phyloP scores from a whole-genome alignment of 1,140 invertebrate genomes.

The Conus betulinus region DNA sequence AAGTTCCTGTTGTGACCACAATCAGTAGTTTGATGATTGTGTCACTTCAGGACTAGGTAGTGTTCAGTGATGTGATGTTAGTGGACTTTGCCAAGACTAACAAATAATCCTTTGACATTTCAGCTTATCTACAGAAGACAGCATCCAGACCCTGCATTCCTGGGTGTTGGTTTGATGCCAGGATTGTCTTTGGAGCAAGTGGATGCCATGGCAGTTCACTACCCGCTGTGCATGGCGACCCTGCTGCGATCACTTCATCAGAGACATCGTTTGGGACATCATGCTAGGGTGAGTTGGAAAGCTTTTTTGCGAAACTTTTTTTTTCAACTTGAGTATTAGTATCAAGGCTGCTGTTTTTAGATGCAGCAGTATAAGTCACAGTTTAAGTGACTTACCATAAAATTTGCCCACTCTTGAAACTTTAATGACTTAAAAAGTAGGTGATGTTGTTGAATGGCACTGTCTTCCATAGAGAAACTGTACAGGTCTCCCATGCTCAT shows the following conservation, averaged over 20 bases:
- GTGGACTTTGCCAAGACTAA: not conserved
- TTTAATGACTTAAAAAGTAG: too few relatives aligned
- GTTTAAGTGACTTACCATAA: too few relatives aligned
- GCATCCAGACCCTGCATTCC: not conserved
- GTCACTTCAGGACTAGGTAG: too few relatives aligned
- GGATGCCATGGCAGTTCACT: conserved; percentile 36
- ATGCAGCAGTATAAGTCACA: too few relatives aligned
- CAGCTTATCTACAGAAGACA: conserved; percentile 23
- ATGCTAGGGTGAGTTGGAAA: conserved; percentile 51
- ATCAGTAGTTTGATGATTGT: too few relatives aligned
- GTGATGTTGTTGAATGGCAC: too few relatives aligned
- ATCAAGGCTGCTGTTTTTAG: too few relatives aligned
- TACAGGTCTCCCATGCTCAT: too few relatives aligned
- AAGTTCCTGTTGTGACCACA: too few relatives aligned
- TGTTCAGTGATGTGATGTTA: too few relatives aligned
- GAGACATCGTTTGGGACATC: conserved; percentile 56
- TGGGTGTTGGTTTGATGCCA: not conserved
- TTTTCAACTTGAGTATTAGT: not conserved
- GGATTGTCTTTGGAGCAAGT: conserved; percentile 42
- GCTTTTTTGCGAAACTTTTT: not conserved
- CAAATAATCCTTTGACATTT: not conserved
- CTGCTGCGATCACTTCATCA: conserved; percentile 42
- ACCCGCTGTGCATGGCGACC: conserved; percentile 60
- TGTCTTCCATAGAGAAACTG: too few relatives aligned
- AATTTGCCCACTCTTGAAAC: too few relatives aligned